Evolutionary conservation across 2,888 invertebrate genomes (phyloP).

Genomic region (Drosophila picticornis): DNA sequence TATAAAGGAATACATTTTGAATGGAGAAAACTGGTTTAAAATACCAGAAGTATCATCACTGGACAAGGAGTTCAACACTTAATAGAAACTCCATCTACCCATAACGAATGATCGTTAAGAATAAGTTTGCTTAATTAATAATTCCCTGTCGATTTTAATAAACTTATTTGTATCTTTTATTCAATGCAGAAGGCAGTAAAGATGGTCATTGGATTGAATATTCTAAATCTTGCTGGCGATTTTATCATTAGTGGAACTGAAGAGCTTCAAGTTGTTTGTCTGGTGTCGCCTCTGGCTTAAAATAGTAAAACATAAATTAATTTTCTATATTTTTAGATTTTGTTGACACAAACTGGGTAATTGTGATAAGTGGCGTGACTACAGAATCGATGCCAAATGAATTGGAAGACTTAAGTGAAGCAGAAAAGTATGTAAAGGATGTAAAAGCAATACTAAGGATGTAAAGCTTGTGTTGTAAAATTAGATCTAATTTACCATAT

Average conservation of each 20-base stretch:
- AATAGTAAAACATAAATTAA: background rate
- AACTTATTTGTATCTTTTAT: background rate
- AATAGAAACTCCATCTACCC: no score
- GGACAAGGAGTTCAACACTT: background rate
- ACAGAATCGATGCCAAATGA: background rate
- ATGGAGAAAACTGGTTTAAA: background rate
- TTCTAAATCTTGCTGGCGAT: background rate
- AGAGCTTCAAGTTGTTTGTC: background rate
- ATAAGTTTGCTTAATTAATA: no score
- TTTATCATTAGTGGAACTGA: background rate
- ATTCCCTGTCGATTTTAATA: no score
- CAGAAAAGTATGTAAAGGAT: accelerated
- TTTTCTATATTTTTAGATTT: background rate
- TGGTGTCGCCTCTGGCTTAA: background rate
- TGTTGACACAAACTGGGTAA: background rate
- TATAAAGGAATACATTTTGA: no score
- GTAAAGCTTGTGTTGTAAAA: no score
- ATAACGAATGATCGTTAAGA: background rate
- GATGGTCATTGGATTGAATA: background rate
- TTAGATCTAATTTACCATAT: no score
- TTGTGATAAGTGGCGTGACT: background rate
- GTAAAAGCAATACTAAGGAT: background rate
- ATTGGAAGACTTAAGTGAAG: background rate
- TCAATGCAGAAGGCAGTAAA: background rate
- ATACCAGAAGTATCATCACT: accelerated